Evolutionary conservation across 1,140 invertebrate genomes (phyloP).

Genomic region (Patella vulgata): DNA sequence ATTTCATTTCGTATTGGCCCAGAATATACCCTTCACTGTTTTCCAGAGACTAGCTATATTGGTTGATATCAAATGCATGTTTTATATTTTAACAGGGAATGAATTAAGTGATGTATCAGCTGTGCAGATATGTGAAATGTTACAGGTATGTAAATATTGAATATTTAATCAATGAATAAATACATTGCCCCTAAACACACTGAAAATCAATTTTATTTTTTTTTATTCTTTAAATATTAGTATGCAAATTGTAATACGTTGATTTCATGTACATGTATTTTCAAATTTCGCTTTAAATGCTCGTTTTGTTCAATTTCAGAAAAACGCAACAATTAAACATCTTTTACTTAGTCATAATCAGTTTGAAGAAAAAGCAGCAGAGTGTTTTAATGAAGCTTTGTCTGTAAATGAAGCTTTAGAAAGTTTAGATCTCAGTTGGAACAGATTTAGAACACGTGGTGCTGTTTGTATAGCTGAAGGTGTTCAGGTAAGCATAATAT

Average conservation of each 20-base stretch:
- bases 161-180: no score
- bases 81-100: slow-evolving; percentile 45
- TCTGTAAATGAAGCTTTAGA: slow-evolving; percentile 41
- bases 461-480: slow-evolving; percentile 42
- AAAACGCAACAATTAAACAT: slow-evolving; percentile 44
- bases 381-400: slow-evolving; percentile 45
- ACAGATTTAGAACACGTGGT: slow-evolving; percentile 40
- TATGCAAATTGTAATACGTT: no score
- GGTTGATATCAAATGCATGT: no score
- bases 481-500: slow-evolving; percentile 36
- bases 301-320: no score
- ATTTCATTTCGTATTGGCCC: no score
- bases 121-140: slow-evolving; percentile 39
- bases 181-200: no score
- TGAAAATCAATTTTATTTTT: no score
- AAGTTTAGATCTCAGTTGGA: slow-evolving; percentile 48
- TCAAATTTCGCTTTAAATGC: no score
- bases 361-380: slow-evolving; percentile 45
- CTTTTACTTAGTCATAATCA: slow-evolving; percentile 50
- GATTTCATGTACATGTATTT: no score
- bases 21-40: no score
- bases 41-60: no score
- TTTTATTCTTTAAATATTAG: no score
- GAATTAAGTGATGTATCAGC: slow-evolving; percentile 43
- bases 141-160: slow-evolving; percentile 40